Evolutionary conservation across 2,888 invertebrate species (phyloP), one percentile per base, ranked within the genome.

Genomic region (Alitta virens): DNA sequence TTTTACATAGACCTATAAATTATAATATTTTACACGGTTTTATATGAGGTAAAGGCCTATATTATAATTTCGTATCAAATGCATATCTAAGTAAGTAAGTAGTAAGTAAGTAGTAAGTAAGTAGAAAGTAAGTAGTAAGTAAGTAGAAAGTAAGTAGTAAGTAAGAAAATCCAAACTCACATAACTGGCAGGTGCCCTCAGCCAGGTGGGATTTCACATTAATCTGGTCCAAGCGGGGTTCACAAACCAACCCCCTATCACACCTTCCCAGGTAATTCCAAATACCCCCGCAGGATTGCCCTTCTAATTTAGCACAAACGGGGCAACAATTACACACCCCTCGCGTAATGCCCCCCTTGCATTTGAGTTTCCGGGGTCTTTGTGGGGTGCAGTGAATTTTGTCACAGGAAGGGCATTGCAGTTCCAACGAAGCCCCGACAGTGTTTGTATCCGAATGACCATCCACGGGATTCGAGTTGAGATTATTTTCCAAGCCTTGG

Each of bases 261-360:
- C 81, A 82, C 64, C 76, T 78, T 23, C 81, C 81, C 55, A 80
- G 70, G 67, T 80, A 80, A 56, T 74, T 65, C 54, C 68, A 75
- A 42, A 76, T 75, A 3, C 81, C 81, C 0, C 80, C 80, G 63
- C 81, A 82, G 24, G 67, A 56, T 64, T 80, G 77, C 2, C 76
- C 76, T 57, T 71, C 72, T 25, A 75, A 65, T 55, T 78, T 78
- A 59, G 81, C 81, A 66, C 81, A 82, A 3, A 74, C 74, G 5
- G 77, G 78, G 59, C 81, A 82, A 63, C 81, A 82, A 27, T 74
- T 74, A 60, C 81, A 82, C 27, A 81, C 71, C 9, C 77, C 80
- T 2, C 75, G 72, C 3, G 78, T 77, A 18, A 72, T 61, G 12
- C 80, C 81, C 3, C 81, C 80, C 51, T 68, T 68, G 63, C 81